Conservation (phyloP, 2,113 vertebrate species). For the Misgurnus anguillicaudatus region DNA sequence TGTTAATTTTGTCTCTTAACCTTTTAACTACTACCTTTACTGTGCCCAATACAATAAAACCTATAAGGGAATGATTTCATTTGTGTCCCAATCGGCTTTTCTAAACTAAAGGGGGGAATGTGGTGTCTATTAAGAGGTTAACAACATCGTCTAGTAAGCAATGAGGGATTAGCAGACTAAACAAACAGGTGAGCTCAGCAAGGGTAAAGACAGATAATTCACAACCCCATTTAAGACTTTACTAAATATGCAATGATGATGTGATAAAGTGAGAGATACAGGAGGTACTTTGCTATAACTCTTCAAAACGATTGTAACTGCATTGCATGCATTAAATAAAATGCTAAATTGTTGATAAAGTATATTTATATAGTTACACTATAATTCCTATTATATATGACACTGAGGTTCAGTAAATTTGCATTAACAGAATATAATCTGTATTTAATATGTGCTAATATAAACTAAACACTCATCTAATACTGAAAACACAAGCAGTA, state of each 20-base stretch:
- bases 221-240: background rate
- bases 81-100: too few species aligned
- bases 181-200: too few species aligned
- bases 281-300: background rate
- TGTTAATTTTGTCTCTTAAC: too few species aligned
- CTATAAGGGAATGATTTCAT: too few species aligned
- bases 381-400: background rate
- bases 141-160: too few species aligned
- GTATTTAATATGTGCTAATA: background rate
- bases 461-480: background rate
- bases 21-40: too few species aligned
- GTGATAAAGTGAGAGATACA: background rate
- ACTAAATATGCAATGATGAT: background rate
- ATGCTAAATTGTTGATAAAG: background rate
- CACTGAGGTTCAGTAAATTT: background rate
- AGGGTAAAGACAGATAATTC: background rate
- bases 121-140: too few species aligned
- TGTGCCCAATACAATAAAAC: too few species aligned
- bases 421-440: background rate
- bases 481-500: background rate
- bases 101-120: too few species aligned
- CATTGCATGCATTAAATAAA: constrained; percentile 5
- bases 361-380: background rate
- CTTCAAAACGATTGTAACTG: background rate
- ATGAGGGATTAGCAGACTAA: too few species aligned